Percentiles rank a stretch among this genome's conserved stretches.
phyloP scores from a whole-genome alignment of 2,797 vertebrate genomes.

The Tapirus indicus region DNA sequence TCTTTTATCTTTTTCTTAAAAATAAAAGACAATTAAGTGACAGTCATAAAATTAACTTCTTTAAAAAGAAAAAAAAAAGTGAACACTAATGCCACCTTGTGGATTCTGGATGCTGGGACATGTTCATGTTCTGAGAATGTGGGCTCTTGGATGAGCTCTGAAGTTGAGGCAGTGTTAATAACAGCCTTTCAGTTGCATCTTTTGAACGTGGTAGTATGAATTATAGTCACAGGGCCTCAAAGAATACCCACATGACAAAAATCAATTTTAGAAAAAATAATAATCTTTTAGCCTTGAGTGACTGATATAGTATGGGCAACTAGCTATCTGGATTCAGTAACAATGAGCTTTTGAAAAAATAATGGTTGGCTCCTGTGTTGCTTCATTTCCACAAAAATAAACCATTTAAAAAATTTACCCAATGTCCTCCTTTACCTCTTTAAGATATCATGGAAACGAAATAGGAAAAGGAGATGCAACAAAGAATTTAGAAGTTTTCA shows the following conservation, averaged over 20 bases:
- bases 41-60: slow-evolving; percentile 52
- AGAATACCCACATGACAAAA: slow-evolving; percentile 74
- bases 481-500: background rate
- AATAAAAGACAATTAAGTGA: background rate
- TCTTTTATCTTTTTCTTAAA: slow-evolving; percentile 50
- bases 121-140: background rate
- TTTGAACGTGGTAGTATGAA: background rate
- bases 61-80: slow-evolving; percentile 67
- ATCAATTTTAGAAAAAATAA: slow-evolving; percentile 80
- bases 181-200: slow-evolving; percentile 74
- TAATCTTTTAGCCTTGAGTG: slow-evolving; percentile 80
- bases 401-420: background rate
- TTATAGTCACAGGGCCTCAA: slow-evolving; percentile 77
- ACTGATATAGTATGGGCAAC: slow-evolving; percentile 8
- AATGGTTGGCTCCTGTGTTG: slow-evolving; percentile 57
- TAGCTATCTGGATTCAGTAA: background rate
- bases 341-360: slow-evolving; percentile 68
- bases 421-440: background rate
- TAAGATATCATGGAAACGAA: background rate
- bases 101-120: slow-evolving; percentile 83
- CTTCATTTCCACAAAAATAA: background rate
- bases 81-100: slow-evolving; percentile 90
- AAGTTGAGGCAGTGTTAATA: slow-evolving; percentile 17
- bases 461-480: background rate
- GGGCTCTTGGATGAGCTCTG: slow-evolving; percentile 52